These are phyloP conservation scores for Climacteris rufus DNA, from an alignment of 2,113 vertebrate species.

Conservation along the genomic window DNA sequence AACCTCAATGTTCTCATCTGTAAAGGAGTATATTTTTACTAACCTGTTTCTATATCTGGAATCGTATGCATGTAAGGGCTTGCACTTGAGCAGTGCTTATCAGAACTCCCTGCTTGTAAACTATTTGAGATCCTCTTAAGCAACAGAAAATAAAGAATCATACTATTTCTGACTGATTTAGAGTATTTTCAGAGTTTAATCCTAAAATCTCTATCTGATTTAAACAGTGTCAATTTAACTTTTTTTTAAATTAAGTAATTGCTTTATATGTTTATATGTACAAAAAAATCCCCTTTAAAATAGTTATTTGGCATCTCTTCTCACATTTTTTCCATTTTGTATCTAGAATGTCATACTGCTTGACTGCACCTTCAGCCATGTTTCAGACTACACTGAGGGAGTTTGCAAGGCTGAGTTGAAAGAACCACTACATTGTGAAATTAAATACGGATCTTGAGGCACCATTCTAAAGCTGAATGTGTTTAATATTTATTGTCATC, in stretches of 20 bases:
- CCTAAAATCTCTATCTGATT: not conserved
- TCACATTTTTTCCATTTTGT: not conserved
- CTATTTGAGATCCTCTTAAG: not conserved
- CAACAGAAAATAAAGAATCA: not conserved
- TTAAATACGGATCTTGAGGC: not conserved
- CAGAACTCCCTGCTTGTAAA: not conserved
- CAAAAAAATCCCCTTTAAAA: not conserved
- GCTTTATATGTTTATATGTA: not conserved
- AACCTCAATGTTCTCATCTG: not conserved
- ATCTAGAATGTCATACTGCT: not conserved
- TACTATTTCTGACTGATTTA: not conserved
- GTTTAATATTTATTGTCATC: conserved; percentile 4
- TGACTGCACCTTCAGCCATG: not conserved
- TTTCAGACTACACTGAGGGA: not conserved
- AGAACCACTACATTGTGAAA: not conserved
- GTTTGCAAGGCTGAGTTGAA: not conserved
- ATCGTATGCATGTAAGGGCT: not conserved
- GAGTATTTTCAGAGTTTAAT: not conserved
- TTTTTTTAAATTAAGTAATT: not conserved
- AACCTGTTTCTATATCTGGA: not conserved
- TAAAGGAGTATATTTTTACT: not conserved
- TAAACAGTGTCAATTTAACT: not conserved
- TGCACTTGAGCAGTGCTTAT: not conserved
- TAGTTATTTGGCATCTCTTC: not conserved
- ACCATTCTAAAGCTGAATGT: not conserved